Evolutionary conservation across 2,888 invertebrate genomes (phyloP), one percentile per base, ranked within the genome.

Genomic region (Pycnomerus fuliginosus): DNA sequence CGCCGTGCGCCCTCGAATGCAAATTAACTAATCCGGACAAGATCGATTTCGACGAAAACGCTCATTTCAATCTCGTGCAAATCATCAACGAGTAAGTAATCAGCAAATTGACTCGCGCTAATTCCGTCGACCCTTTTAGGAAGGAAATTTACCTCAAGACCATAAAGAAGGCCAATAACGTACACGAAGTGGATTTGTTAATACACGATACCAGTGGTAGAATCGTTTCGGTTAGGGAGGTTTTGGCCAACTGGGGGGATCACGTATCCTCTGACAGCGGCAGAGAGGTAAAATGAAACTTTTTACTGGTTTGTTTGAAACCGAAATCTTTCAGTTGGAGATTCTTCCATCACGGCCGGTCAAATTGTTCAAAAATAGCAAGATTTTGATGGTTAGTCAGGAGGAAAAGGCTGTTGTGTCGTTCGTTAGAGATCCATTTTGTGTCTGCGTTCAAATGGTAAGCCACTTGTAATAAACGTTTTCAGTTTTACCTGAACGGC

Each of bases 401-500:
- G 54, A 62, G 1, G 74, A 78, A 31, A 67, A 76, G 8, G 80
- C 84, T 0, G 67, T 73, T 40, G 70, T 87, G 27, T 76, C 79
- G 0, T 75, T 80, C 50, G 71, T 85, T 1, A 72, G 79, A 14
- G 80, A 79, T 62, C 87, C 87, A 0, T 74, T 79, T 55, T 74
- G 77, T 44, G 83, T 90, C 63, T 87, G 76, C 63, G 78, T 85
- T 0, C 78, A 83, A 62, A 71, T 58, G 75, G 82, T 82, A 69
- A 68, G 70, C 55, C 28, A 10, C 32, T 5, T 11, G 32, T 27
- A 3, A 11, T 31, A 25, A 25, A 25, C 10, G 2, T n/a, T n/a
- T n/a, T n/a, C n/a, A n/a, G n/a, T n/a, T n/a, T n/a, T n/a, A n/a
- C n/a, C n/a, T n/a, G n/a, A n/a, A n/a, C n/a, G n/a, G n/a, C n/a